phyloP scores from a whole-genome alignment of 2,888 invertebrate genomes.

The Hypsopygia costalis region DNA sequence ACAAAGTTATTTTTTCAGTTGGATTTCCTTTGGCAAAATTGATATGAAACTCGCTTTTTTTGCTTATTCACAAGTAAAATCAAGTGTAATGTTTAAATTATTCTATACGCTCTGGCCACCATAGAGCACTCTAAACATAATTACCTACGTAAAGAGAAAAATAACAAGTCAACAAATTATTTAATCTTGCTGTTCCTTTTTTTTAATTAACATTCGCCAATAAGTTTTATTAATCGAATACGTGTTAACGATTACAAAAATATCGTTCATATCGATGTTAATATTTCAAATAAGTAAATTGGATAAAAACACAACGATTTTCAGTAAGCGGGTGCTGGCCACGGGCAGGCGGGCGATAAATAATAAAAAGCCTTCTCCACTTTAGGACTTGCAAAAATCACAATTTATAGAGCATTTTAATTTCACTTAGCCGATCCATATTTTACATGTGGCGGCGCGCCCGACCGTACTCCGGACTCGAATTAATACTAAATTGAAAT shows the following conservation, averaged over 20 bases:
- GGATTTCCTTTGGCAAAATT: no score
- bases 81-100: no score
- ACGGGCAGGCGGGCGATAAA: slow-evolving; percentile 69
- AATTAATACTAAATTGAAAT: slow-evolving; percentile 81
- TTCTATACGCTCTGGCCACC: no score
- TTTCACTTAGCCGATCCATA: slow-evolving; percentile 81
- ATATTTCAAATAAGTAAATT: slow-evolving; percentile 73
- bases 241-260: slow-evolving; percentile 31
- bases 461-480: slow-evolving; percentile 70
- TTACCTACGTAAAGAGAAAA: no score
- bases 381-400: slow-evolving; percentile 81
- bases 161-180: no score
- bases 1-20: no score
- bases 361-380: slow-evolving; percentile 80
- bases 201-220: neutral
- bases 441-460: slow-evolving; percentile 78
- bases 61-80: no score
- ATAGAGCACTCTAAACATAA: no score
- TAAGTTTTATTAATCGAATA: neutral
- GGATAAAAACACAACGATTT: slow-evolving; percentile 75
- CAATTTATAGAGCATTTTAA: slow-evolving; percentile 81
- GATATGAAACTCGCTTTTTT: no score
- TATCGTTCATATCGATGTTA: slow-evolving; percentile 48
- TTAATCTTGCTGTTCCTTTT: no score
- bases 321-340: slow-evolving; percentile 68